Evolutionary conservation across 2,888 invertebrate genomes (phyloP).

Genomic region (Drosophila nr. medialis): DNA sequence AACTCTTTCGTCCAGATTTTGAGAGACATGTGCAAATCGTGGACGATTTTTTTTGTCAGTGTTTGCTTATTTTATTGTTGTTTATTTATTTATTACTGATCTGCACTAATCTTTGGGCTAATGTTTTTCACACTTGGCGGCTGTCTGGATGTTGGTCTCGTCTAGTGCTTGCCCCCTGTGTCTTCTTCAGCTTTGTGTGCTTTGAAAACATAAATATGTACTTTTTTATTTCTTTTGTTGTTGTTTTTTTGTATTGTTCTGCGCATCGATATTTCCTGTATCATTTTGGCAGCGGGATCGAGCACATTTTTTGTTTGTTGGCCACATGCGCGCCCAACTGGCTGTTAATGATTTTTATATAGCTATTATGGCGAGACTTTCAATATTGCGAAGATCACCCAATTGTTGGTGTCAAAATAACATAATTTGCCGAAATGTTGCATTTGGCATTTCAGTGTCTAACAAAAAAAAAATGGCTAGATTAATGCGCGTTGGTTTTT

Average conservation of each 20-base stretch:
- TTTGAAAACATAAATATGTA: slow-evolving; percentile 63
- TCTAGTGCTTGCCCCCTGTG: slow-evolving; percentile 3
- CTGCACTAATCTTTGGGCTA: slow-evolving; percentile 38
- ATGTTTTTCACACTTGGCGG: slow-evolving; percentile 63
- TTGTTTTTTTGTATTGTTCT: background rate
- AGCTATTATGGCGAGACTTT: slow-evolving; percentile 1
- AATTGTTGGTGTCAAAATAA: background rate
- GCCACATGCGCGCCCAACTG: slow-evolving; percentile 56
- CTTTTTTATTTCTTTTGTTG: slow-evolving; percentile 22
- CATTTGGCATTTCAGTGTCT: background rate
- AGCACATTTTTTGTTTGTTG: slow-evolving; percentile 26
- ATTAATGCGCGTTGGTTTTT: background rate
- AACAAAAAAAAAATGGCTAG: background rate
- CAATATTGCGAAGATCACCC: background rate
- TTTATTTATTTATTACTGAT: slow-evolving; percentile 16
- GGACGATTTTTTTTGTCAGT: slow-evolving; percentile 36
- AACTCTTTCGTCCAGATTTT: slow-evolving; percentile 13
- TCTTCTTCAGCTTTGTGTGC: slow-evolving; percentile 25
- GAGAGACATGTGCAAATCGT: slow-evolving; percentile 52
- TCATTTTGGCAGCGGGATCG: slow-evolving; percentile 9
- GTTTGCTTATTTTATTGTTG: slow-evolving; percentile 11
- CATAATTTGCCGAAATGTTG: too few species aligned
- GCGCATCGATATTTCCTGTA: slow-evolving; percentile 37
- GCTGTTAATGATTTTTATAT: slow-evolving; percentile 42
- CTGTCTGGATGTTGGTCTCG: slow-evolving; percentile 39